These are phyloP conservation scores for Tiphia femorata DNA, from an alignment of 2,888 invertebrate species.

Conservation along the genomic window DNA sequence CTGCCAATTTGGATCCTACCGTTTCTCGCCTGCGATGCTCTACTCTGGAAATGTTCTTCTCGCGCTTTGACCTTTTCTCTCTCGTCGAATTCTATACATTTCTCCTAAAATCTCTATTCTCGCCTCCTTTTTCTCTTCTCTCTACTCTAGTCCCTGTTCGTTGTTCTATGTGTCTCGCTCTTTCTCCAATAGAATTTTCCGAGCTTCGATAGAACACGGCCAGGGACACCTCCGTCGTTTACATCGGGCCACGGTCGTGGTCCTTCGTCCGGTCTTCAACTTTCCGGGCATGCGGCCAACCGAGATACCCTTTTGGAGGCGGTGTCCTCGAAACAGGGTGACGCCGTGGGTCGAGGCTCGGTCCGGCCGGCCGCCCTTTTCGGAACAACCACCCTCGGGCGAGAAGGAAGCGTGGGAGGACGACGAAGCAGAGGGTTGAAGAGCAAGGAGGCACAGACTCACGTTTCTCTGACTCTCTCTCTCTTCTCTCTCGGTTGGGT, in stretches of 20 bases:
- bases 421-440: slow-evolving; percentile 10
- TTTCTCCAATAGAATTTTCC: too few relatives aligned
- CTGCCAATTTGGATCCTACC: too few relatives aligned
- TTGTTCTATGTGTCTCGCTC: too few relatives aligned
- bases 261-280: slow-evolving; percentile 35
- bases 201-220: background rate
- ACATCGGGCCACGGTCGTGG: slow-evolving; percentile 12
- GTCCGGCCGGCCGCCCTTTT: slow-evolving; percentile 22
- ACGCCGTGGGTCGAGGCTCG: too few relatives aligned
- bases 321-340: background rate
- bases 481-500: slow-evolving; percentile 18
- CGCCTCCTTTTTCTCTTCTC: too few relatives aligned
- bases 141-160: background rate
- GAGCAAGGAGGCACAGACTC: slow-evolving; percentile 18
- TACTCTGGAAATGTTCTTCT: too few relatives aligned
- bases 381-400: slow-evolving; percentile 29
- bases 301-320: slow-evolving; percentile 41
- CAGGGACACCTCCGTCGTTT: slow-evolving; percentile 37
- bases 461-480: slow-evolving; percentile 31
- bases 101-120: too few relatives aligned
- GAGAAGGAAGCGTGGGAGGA: background rate
- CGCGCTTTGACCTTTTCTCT: too few relatives aligned
- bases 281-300: slow-evolving; percentile 46
- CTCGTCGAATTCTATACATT: too few relatives aligned
- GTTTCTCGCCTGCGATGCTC: too few relatives aligned